phyloP scores from a whole-genome alignment of 2,113 vertebrate species.

The Poicephalus meyeri region DNA sequence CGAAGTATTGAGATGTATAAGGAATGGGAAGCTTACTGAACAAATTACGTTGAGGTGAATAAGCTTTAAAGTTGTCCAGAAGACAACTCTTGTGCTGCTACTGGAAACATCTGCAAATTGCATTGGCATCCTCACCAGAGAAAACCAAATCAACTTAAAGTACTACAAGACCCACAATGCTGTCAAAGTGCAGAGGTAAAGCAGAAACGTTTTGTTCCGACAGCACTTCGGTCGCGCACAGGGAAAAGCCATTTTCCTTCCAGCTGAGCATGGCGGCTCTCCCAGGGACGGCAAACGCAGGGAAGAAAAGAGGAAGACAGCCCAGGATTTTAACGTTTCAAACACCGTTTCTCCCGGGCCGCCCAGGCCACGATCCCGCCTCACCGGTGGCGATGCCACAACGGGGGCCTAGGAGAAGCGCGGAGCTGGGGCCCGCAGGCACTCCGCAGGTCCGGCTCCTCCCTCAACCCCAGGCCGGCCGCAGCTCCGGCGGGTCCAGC shows the following conservation, averaged over 20 bases:
- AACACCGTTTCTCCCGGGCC: no score
- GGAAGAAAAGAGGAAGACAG: background rate
- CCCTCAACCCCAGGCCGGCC: no score
- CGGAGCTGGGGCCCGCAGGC: background rate
- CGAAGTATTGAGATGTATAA: rapidly evolving
- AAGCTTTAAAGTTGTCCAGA: background rate
- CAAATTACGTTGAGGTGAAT: background rate
- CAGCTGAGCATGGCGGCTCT: rapidly evolving
- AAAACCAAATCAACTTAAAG: background rate
- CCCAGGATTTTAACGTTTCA: no score
- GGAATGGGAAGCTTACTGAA: rapidly evolving
- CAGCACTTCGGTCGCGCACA: rapidly evolving
- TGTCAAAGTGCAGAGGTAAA: rapidly evolving
- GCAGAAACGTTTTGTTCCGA: background rate
- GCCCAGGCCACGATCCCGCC: background rate
- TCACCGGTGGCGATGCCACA: no score
- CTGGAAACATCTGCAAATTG: no score
- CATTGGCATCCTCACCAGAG: rapidly evolving
- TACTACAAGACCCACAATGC: background rate
- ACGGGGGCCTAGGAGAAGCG: no score
- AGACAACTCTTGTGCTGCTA: background rate
- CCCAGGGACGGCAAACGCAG: background rate
- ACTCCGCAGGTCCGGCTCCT: background rate
- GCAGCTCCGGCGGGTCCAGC: no score
- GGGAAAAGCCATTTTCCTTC: rapidly evolving